Evolutionary conservation across 1,140 invertebrate species (phyloP), one percentile per base, ranked within the genome.

Genomic region (Aphidius ervi): DNA sequence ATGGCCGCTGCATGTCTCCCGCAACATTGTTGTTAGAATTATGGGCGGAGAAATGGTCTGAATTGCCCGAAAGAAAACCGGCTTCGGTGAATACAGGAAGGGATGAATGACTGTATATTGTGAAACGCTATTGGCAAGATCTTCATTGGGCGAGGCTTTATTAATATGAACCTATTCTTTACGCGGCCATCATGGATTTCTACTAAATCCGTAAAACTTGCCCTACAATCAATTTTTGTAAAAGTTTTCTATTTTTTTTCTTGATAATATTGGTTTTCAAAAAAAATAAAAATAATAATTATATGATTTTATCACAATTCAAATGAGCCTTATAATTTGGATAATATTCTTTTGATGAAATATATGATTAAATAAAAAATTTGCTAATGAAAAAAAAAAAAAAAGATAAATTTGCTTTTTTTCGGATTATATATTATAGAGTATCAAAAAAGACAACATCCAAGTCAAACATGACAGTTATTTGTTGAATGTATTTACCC

Each of bases 141-240:
- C 68, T 61, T 64, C 62, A 71, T 65, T 67, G 69, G 73, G 67
- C 70, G 70, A 70, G 67, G 71, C 68, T 56, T 68, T 67, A 56
- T 58, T 43, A 56, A 56, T 40, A 63, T 62, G 67, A 68, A 75
- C 69, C 66, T 45, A 59, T 49, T 49, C 50, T 67, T 67, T 69
- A 49, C 49, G 70, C 76, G 68, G 77, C 77, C 78, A 80, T 80
- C 71, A 78, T 79, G 76, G 68, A 77, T 77, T 78, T 70, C 16
- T 70, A 79, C 67, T 62, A 75, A 31, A 31, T 31, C 23, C 2
- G 2, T 31, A 31, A 31, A 31, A 31, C 4, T 77, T 77, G 74
- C 74, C 63, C 70, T 67, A 60, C 40, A 53, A 1, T 45, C 39
- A 46, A 56, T 60, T 61, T 46, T 54, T 37, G 46, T 54, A 56